Evolutionary conservation across 1,140 invertebrate genomes (phyloP), one percentile per base, ranked within the genome.

Genomic region (Drosophila sp.): DNA sequence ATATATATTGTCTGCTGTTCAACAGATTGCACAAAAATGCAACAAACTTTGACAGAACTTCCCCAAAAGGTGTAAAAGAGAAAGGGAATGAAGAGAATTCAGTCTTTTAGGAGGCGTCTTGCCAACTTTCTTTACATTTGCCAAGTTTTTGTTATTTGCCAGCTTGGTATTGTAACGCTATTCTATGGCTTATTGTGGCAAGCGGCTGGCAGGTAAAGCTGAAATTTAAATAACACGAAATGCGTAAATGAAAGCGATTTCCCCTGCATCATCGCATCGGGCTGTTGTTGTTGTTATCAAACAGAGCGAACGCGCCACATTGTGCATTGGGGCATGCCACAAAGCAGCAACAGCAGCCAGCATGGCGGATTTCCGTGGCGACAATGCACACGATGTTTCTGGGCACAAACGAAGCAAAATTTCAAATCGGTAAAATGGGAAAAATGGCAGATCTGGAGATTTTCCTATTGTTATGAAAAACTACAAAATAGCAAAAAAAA

Each of bases 331-430:
- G 48, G 76, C 64, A 72, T 67, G 63, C 71, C 56, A 69, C 64
- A 73, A 61, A 67, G 64, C 51, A 51, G 36, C 34, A 25, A 29
- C 32, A 11, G 25, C 76, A 86, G 77, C 78, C 78, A 82, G 82
- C 82, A 86, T 86, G 82, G 78, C 81, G 81, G 82, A 86, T 78
- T 72, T 86, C 81, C 81, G 78, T 87, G 81, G 82, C 82, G 81
- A 87, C 81, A 86, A 78, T 78, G 81, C 81, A 80, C 63, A 87
- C 70, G 62, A 71, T 62, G 64, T 36, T 36, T 18, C 46, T 45
- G 59, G 38, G 61, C 38, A 25, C 25, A 50, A 48, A 50, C 25
- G 34, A 63, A 64, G 40, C 18, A 48, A 27, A n/a, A 13, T 48
- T 48, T 13, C 4, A 48, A 48, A 48, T 27, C 45, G 7, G 11